These are phyloP conservation scores for Molossus molossus DNA, from an alignment of 2,797 vertebrate genomes.

Conservation along the genomic window DNA sequence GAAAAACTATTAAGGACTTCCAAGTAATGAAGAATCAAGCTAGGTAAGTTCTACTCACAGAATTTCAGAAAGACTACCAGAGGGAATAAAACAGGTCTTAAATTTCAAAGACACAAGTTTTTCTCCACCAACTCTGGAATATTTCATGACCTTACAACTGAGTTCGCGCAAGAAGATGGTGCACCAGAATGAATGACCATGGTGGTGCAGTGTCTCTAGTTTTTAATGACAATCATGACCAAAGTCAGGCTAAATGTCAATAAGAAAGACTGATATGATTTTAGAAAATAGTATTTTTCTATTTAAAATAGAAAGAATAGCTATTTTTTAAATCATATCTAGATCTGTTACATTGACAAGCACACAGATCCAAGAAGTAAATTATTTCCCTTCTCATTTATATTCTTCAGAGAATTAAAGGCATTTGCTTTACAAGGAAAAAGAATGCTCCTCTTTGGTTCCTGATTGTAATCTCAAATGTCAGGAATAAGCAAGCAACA, in stretches of 20 bases:
- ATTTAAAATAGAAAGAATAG: neutral
- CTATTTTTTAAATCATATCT: constrained; percentile 58
- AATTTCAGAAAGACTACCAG: constrained; percentile 44
- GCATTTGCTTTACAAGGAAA: neutral
- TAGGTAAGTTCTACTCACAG: constrained; percentile 58
- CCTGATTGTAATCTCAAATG: constrained; percentile 9
- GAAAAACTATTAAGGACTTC: constrained; percentile 80
- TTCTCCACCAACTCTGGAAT: neutral
- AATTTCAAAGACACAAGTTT: constrained; percentile 38
- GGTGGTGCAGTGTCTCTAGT: neutral
- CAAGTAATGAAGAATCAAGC: constrained; percentile 73
- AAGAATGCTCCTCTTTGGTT: constrained; percentile 60
- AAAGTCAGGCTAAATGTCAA: constrained; percentile 18
- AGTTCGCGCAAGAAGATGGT: neutral
- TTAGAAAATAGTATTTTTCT: neutral
- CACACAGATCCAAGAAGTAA: neutral
- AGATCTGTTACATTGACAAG: constrained; percentile 61
- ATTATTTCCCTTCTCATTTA: neutral
- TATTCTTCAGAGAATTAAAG: constrained; percentile 23
- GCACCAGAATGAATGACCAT: neutral
- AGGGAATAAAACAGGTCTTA: constrained; percentile 50
- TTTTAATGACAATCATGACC: neutral
- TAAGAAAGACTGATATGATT: constrained; percentile 56
- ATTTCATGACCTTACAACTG: neutral
- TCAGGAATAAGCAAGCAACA: neutral